These are phyloP conservation scores for Spodoptera picta DNA, from an alignment of 2,888 invertebrate genomes.

Conservation along the genomic window DNA sequence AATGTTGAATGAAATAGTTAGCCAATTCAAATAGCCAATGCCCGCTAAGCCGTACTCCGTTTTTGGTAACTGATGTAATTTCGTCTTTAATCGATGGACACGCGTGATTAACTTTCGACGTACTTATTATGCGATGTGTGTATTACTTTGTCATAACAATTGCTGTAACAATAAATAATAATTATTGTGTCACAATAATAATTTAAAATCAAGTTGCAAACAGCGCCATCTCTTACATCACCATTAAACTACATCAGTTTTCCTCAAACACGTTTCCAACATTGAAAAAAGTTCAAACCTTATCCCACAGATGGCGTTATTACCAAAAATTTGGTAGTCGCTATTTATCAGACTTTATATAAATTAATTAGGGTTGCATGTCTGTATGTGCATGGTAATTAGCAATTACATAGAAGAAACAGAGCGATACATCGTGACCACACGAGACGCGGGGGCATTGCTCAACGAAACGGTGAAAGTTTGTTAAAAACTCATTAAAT, in stretches of 20 bases:
- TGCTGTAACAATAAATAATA: background rate
- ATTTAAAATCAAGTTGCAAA: background rate
- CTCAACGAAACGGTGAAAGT: slow-evolving; percentile 73
- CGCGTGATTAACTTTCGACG: slow-evolving; percentile 29
- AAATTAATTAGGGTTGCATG: slow-evolving; percentile 52
- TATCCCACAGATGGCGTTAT: slow-evolving; percentile 35
- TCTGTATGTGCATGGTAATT: slow-evolving; percentile 55
- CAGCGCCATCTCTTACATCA: slow-evolving; percentile 19
- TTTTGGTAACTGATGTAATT: slow-evolving; percentile 29
- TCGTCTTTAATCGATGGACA: background rate
- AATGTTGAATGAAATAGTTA: too few relatives aligned
- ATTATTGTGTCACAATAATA: background rate
- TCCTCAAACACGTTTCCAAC: background rate
- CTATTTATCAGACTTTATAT: slow-evolving; percentile 22
- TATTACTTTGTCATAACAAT: slow-evolving; percentile 28
- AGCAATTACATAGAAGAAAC: slow-evolving; percentile 57
- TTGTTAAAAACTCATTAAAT: slow-evolving; percentile 66
- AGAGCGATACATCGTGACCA: slow-evolving; percentile 59
- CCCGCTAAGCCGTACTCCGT: background rate
- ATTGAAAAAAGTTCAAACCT: background rate
- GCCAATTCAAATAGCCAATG: too few relatives aligned
- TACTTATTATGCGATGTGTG: background rate
- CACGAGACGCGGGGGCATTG: slow-evolving; percentile 53
- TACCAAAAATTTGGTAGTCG: background rate
- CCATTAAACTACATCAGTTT: background rate